A percentile compares a stretch with the other conserved stretches of the same genome.
Conservation (phyloP, 2,113 vertebrate genomes). For the Ophiodon elongatus region DNA sequence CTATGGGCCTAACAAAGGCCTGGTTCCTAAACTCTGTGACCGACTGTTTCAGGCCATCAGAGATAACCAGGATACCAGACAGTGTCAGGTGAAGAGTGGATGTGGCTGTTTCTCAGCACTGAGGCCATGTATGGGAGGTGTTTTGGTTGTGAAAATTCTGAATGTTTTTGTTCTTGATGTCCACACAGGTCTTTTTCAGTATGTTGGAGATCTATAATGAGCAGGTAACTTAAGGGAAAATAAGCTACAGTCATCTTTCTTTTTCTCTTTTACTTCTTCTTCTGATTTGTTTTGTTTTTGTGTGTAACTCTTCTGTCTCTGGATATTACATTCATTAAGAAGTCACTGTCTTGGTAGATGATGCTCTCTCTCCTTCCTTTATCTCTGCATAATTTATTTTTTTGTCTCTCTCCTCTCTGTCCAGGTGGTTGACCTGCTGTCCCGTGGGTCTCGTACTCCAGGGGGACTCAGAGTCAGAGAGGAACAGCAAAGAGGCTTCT, state of each 20-base stretch:
- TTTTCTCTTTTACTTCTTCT: neutral
- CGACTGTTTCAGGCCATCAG: constrained; percentile 85
- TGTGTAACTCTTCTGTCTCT: neutral
- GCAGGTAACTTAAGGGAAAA: constrained; percentile 81
- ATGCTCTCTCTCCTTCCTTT: neutral
- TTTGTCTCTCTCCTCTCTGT: neutral
- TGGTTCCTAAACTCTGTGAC: constrained; percentile 86
- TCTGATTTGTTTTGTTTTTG: neutral
- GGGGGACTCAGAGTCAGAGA: constrained; percentile 89
- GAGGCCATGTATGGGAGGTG: neutral
- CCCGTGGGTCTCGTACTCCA: constrained; percentile 77
- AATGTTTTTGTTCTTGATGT: constrained; percentile 14
- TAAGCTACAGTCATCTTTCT: neutral
- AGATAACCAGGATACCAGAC: constrained; percentile 80
- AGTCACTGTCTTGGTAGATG: neutral
- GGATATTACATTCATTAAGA: neutral
- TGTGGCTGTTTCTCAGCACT: neutral
- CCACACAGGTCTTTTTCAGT: constrained; percentile 88
- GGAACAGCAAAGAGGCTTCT: constrained; percentile 90
- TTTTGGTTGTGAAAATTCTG: neutral
- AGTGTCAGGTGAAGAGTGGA: constrained; percentile 82
- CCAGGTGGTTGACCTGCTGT: constrained; percentile 90
- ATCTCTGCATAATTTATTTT: neutral
- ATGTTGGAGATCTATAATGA: constrained; percentile 94
- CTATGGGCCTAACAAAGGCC: constrained; percentile 87